Conservation (phyloP, 2,113 vertebrate species). For the Corythornis madagascariensis region DNA sequence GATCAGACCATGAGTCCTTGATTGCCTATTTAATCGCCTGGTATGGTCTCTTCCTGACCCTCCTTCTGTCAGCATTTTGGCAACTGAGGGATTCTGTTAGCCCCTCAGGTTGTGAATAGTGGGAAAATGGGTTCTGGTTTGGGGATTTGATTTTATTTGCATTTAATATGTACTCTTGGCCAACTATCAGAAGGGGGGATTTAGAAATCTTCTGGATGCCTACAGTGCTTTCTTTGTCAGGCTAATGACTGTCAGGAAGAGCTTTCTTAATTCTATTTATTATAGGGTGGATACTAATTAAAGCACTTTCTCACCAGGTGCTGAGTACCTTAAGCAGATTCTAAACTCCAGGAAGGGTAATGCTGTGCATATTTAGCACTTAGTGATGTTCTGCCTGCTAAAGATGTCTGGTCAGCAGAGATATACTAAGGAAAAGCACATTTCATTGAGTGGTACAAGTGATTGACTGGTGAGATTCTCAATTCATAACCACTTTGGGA, state of each 20-base stretch:
- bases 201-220: not conserved
- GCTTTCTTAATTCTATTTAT: not conserved
- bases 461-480: not conserved
- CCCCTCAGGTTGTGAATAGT: not conserved
- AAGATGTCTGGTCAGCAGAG: not conserved
- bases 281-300: not conserved
- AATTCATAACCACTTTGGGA: not conserved
- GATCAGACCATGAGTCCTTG: conserved; percentile 45
- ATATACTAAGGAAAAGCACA: not conserved
- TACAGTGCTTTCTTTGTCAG: not conserved
- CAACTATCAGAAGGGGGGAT: not conserved
- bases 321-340: not conserved
- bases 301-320: not conserved
- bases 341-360: not conserved
- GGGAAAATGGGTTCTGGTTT: conserved; percentile 20
- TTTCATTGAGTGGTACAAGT: not conserved
- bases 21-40: conserved; percentile 57
- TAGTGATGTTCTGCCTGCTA: not conserved
- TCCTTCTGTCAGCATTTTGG: conserved; percentile 46
- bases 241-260: not conserved
- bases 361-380: not conserved
- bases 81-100: not conserved
- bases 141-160: conserved; percentile 14
- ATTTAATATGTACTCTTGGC: not conserved
- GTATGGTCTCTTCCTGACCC: conserved; percentile 3